Evolutionary conservation across 1,140 invertebrate genomes (phyloP).

Genomic region (Spodoptera frugiperda): DNA sequence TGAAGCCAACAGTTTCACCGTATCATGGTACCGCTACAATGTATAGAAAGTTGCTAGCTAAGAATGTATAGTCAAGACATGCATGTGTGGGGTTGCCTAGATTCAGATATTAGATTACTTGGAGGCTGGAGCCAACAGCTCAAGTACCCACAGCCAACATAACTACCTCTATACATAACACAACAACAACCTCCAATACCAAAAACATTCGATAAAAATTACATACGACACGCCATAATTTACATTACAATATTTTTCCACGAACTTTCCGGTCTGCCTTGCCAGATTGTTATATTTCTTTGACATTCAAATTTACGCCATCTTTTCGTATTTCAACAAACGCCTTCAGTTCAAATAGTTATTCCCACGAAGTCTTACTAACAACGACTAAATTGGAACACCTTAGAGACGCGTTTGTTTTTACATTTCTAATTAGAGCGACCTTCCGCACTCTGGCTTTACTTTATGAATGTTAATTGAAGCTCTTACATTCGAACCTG

Average conservation of each 20-base stretch:
- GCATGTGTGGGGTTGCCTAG: constrained; percentile 13
- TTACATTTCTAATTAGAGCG: constrained; percentile 48
- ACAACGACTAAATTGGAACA: constrained; percentile 33
- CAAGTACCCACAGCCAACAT: not conserved
- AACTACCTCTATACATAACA: constrained; percentile 8
- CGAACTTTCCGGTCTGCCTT: not conserved
- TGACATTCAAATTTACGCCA: not conserved
- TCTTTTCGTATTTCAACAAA: not conserved
- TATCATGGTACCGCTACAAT: constrained; percentile 1
- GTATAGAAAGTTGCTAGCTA: constrained; percentile 22
- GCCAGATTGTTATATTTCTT: not conserved
- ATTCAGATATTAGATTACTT: constrained; percentile 36
- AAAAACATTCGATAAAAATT: not conserved
- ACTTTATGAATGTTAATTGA: constrained; percentile 44
- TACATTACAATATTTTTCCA: constrained; percentile 7
- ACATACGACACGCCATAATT: not conserved
- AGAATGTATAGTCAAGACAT: constrained; percentile 6
- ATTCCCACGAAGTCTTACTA: constrained; percentile 44
- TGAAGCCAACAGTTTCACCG: constrained; percentile 24
- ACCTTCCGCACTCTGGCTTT: constrained; percentile 8
- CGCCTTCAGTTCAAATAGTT: not conserved
- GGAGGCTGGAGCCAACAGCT: not conserved
- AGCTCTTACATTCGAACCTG: constrained; percentile 44
- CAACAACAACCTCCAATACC: constrained; percentile 3
- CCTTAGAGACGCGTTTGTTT: constrained; percentile 45